phyloP scores from a whole-genome alignment of 2,888 invertebrate genomes.

The Enoplolaimus lenunculus region DNA sequence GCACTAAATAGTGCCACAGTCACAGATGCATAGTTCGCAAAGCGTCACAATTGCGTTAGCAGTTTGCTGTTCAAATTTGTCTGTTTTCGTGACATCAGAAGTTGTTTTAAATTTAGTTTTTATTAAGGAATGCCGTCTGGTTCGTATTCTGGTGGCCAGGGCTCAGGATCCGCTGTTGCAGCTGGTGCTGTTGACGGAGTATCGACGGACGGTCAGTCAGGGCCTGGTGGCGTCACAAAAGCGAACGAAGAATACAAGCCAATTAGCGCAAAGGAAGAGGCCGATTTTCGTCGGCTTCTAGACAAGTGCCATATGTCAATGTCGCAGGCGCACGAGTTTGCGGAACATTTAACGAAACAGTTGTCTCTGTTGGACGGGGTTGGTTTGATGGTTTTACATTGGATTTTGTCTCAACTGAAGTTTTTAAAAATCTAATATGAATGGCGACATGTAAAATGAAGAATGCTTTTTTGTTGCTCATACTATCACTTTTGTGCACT shows the following conservation, averaged over 20 bases:
- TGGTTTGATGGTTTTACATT: not conserved
- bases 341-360: slow-evolving; percentile 64
- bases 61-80: too few species aligned
- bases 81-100: too few species aligned
- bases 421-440: too few species aligned
- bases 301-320: slow-evolving; percentile 72
- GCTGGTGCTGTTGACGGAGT: not conserved
- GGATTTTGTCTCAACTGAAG: not conserved
- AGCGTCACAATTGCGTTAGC: too few species aligned
- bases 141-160: not conserved
- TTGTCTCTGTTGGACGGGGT: slow-evolving; percentile 70
- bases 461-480: too few species aligned
- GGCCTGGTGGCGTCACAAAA: slow-evolving; percentile 26
- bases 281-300: slow-evolving; percentile 67
- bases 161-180: not conserved
- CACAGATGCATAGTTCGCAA: too few species aligned
- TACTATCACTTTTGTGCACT: too few species aligned
- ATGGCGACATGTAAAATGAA: too few species aligned
- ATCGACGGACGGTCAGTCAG: not conserved
- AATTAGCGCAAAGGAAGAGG: slow-evolving; percentile 65
- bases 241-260: slow-evolving; percentile 57
- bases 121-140: not conserved
- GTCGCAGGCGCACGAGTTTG: slow-evolving; percentile 59
- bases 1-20: too few species aligned
- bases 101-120: too few species aligned